phyloP scores from a whole-genome alignment of 2,113 vertebrate species.

The Uria lomvia region DNA sequence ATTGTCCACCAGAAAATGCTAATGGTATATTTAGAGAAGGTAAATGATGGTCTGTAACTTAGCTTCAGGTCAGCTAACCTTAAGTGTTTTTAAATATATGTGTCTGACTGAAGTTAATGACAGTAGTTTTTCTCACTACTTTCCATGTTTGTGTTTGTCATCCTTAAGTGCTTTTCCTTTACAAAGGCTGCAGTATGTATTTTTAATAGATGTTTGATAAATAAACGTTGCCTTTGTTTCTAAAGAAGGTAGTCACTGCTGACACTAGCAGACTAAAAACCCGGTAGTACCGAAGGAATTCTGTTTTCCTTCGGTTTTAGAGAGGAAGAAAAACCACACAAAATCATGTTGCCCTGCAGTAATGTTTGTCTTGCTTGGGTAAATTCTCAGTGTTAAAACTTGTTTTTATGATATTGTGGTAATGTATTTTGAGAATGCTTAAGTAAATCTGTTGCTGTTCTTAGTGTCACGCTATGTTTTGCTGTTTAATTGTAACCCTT shows the following conservation, averaged over 20 bases:
- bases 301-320: not conserved
- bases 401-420: conserved; percentile 7
- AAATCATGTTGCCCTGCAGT: not conserved
- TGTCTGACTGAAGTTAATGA: not conserved
- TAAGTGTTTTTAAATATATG: not conserved
- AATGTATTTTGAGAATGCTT: not conserved
- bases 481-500: conserved; percentile 40
- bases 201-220: not conserved
- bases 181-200: not conserved
- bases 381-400: conserved; percentile 20
- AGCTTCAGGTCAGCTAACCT: not conserved
- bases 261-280: not conserved
- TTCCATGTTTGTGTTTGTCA: not conserved
- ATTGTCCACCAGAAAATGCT: not conserved
- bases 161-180: not conserved
- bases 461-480: conserved; percentile 14
- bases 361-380: conserved; percentile 36
- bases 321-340: not conserved
- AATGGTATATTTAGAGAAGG: not conserved
- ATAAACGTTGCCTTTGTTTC: not conserved
- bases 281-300: not conserved
- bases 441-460: conserved; percentile 4
- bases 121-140: not conserved
- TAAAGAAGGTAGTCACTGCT: not conserved
- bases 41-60: not conserved